These are phyloP conservation scores for Xestoiulus laeticollis DNA, from an alignment of 2,888 invertebrate species.

Conservation along the genomic window DNA sequence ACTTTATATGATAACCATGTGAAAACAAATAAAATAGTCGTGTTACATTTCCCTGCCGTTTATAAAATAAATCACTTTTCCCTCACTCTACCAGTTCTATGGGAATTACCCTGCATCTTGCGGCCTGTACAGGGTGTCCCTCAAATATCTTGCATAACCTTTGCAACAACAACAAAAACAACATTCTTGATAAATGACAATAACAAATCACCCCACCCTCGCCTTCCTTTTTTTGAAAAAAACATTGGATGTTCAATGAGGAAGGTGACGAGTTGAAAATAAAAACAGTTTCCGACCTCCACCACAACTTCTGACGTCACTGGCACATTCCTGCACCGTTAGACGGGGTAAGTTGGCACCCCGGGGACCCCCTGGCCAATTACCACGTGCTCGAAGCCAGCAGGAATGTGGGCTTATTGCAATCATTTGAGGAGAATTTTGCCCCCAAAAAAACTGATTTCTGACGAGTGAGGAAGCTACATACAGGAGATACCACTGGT, in stretches of 20 bases:
- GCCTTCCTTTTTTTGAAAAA: not conserved
- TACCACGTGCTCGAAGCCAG: conserved; percentile 23
- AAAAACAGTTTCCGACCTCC: conserved; percentile 38
- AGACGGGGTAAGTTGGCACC: not conserved
- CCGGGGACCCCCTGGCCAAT: conserved; percentile 2
- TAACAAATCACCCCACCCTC: not conserved
- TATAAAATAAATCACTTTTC: too few species aligned
- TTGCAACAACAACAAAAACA: not conserved
- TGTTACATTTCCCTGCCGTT: too few species aligned
- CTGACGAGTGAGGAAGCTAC: conserved; percentile 2
- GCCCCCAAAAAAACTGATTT: not conserved
- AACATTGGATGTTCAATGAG: not conserved
- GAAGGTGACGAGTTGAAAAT: conserved; percentile 22
- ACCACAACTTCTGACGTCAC: not conserved
- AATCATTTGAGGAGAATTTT: not conserved
- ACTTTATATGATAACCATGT: too few species aligned
- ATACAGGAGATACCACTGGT: not conserved
- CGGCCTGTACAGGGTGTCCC: not conserved
- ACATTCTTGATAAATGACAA: not conserved
- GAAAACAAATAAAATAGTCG: too few species aligned
- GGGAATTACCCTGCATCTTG: too few species aligned
- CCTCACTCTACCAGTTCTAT: too few species aligned
- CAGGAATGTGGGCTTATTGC: not conserved
- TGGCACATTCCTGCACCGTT: conserved; percentile 12
- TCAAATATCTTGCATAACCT: not conserved